Conservation (phyloP, 2,113 vertebrate species). For the Heptranchias perlo region DNA sequence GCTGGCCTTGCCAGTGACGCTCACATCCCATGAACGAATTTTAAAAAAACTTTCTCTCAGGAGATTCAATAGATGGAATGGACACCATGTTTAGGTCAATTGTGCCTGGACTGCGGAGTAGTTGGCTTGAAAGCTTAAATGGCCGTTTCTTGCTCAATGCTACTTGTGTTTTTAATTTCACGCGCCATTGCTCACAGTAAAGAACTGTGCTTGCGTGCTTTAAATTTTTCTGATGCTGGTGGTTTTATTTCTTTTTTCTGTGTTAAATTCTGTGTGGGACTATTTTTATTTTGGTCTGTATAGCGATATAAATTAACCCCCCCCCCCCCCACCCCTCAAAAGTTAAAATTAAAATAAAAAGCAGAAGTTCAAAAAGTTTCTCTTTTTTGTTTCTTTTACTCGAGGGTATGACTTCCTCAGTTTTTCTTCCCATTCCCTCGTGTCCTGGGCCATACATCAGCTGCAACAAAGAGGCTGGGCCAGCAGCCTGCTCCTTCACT, state of each 20-base stretch:
- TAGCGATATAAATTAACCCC: neutral
- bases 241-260: neutral
- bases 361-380: neutral
- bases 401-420: neutral
- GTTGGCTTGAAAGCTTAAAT: neutral
- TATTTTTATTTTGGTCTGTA: neutral
- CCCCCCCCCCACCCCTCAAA: no score
- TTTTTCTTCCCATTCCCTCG: neutral
- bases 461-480: no score
- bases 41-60: no score
- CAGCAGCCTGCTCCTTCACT: neutral
- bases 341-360: neutral
- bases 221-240: neutral
- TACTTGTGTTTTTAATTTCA: neutral
- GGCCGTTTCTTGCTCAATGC: neutral
- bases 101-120: neutral
- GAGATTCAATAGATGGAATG: neutral
- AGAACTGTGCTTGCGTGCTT: neutral
- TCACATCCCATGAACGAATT: no score
- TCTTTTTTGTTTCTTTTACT: neutral
- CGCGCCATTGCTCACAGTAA: neutral
- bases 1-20: no score
- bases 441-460: neutral
- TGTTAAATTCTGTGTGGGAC: neutral
- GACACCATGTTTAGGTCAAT: neutral